A percentile compares a stretch with the other conserved stretches of the same genome.
phyloP scores from a whole-genome alignment of 2,888 invertebrate species.

The Meta bourneti region DNA sequence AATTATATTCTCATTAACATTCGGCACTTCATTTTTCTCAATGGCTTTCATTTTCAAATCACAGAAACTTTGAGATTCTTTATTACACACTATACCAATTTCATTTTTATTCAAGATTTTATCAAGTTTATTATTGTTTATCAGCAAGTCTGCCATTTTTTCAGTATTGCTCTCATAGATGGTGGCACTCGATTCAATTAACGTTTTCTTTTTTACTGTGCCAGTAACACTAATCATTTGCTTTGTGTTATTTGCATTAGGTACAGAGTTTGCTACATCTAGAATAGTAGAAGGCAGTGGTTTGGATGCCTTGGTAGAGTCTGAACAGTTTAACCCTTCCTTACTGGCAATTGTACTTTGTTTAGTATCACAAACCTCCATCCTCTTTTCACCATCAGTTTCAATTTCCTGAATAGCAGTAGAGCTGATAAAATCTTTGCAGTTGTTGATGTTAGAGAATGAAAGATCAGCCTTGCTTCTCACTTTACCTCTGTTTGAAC shows the following conservation, averaged over 20 bases:
- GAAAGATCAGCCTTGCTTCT: conserved; percentile 33
- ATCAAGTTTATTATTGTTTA: conserved; percentile 70
- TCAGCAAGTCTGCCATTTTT: conserved; percentile 73
- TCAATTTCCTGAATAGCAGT: conserved; percentile 2
- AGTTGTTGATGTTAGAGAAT: conserved; percentile 21
- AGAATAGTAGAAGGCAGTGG: conserved; percentile 21
- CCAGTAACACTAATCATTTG: neutral
- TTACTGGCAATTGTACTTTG: conserved; percentile 7
- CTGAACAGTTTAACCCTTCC: neutral
- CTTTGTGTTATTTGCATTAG: conserved; percentile 59
- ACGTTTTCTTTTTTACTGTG: conserved; percentile 33
- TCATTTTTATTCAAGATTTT: conserved; percentile 73
- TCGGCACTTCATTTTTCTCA: conserved; percentile 28
- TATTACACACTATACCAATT: conserved; percentile 26
- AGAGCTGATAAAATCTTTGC: conserved; percentile 9
- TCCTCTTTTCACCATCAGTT: conserved; percentile 35
- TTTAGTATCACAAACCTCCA: conserved; percentile 45
- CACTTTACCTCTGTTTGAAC: conserved; percentile 47
- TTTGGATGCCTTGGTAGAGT: conserved; percentile 18
- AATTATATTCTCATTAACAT: conserved; percentile 56
- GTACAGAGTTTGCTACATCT: neutral
- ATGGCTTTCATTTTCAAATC: conserved; percentile 35
- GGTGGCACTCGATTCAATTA: conserved; percentile 11
- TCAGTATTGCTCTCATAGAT: conserved; percentile 71
- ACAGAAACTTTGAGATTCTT: neutral